Percentiles rank a stretch among this genome's conserved stretches.
These are phyloP conservation scores for Bursaphelenchus mucronatus DNA, from an alignment of 1,140 invertebrate species.

Conservation along the genomic window DNA sequence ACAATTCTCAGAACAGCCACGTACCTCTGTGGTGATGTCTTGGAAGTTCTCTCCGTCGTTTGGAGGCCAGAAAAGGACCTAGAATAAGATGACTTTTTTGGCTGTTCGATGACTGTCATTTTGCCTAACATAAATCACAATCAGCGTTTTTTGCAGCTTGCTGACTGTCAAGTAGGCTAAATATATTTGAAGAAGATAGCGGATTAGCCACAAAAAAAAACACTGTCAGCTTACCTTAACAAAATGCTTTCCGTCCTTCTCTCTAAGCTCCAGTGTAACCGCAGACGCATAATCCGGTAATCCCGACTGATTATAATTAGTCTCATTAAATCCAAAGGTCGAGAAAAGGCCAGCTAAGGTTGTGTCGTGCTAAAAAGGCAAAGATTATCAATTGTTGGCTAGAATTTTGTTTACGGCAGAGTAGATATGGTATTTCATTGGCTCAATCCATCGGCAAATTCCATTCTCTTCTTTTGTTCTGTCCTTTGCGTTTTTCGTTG, in stretches of 20 bases:
- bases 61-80: constrained; percentile 27
- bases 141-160: no score
- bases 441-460: constrained; percentile 17
- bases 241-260: constrained; percentile 23
- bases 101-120: no score
- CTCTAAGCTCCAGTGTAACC: constrained; percentile 38
- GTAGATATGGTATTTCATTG: constrained; percentile 25
- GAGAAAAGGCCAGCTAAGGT: constrained; percentile 30
- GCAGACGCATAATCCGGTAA: constrained; percentile 38
- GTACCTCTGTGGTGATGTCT: constrained; percentile 24
- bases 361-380: constrained; percentile 25
- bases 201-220: no score
- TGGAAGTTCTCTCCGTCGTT: neutral
- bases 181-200: no score
- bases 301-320: constrained; percentile 31
- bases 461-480: constrained; percentile 1
- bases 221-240: constrained; percentile 29
- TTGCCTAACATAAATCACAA: no score
- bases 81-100: constrained; percentile 1
- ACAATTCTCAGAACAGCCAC: constrained; percentile 17
- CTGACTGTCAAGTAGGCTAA: constrained; percentile 3
- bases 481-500: neutral
- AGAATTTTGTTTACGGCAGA: constrained; percentile 19
- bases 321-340: constrained; percentile 34
- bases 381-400: no score